phyloP scores from a whole-genome alignment of 2,797 vertebrate genomes.

The Phoeniculus purpureus region DNA sequence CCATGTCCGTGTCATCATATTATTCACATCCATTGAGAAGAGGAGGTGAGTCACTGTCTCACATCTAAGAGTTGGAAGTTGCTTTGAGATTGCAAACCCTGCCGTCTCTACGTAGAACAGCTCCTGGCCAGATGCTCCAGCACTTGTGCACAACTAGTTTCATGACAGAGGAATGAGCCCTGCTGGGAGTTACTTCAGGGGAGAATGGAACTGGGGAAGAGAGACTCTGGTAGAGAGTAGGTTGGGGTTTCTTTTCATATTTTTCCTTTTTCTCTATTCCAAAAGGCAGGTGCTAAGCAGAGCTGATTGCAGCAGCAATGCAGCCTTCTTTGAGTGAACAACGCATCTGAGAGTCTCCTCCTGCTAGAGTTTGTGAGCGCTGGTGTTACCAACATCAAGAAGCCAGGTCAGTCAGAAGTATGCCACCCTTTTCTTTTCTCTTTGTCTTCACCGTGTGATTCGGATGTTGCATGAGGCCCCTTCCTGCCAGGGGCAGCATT shows the following conservation, averaged over 20 bases:
- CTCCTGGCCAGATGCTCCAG: accelerated
- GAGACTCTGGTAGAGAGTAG: accelerated
- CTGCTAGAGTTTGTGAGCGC: neutral
- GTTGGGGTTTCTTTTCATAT: neutral
- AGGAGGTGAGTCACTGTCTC: neutral
- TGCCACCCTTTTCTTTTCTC: neutral
- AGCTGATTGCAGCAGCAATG: neutral
- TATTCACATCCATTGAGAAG: neutral
- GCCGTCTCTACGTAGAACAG: neutral
- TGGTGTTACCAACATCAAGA: neutral
- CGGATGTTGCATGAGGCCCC: neutral
- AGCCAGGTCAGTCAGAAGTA: neutral
- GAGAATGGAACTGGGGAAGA: neutral
- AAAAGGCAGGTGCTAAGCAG: neutral
- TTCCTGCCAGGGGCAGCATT: neutral
- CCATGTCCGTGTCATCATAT: neutral
- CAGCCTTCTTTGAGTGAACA: neutral
- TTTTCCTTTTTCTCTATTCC: neutral
- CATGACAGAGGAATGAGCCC: neutral
- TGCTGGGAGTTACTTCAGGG: neutral
- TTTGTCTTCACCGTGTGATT: neutral
- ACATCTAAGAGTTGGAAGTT: neutral
- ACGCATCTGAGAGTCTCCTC: neutral
- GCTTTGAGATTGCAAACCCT: neutral
- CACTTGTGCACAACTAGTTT: neutral